Evolutionary conservation across 1,140 invertebrate genomes (phyloP).

Genomic region (Caerostris darwini): DNA sequence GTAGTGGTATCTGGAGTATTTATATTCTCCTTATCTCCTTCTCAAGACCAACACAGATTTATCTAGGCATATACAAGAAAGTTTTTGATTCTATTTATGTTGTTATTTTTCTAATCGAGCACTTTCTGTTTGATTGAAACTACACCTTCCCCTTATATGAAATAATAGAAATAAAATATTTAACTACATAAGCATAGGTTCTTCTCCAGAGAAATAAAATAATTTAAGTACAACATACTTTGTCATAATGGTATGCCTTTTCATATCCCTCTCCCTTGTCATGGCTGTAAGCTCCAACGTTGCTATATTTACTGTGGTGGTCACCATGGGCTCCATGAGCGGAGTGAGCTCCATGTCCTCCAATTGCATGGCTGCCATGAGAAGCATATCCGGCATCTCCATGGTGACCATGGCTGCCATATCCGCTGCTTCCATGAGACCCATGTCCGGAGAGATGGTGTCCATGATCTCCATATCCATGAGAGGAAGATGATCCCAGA

Average conservation of each 20-base stretch:
- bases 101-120: too few species aligned
- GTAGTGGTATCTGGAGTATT: too few species aligned
- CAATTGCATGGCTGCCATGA: constrained; percentile 67
- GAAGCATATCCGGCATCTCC: constrained; percentile 58
- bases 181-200: too few species aligned
- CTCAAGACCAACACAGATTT: too few species aligned
- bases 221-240: constrained; percentile 18
- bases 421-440: constrained; percentile 24
- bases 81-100: too few species aligned
- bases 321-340: constrained; percentile 62
- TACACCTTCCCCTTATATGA: background rate
- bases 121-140: background rate
- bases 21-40: too few species aligned
- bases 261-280: constrained; percentile 76
- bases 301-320: constrained; percentile 50
- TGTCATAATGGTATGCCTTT: constrained; percentile 74
- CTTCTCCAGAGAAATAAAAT: background rate
- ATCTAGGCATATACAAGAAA: too few species aligned
- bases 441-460: constrained; percentile 48
- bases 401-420: constrained; percentile 42
- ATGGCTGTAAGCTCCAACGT: constrained; percentile 71
- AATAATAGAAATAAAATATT: too few species aligned
- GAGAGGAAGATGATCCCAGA: background rate
- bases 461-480: constrained; percentile 52
- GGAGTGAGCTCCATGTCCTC: constrained; percentile 59